A percentile compares a stretch with the other conserved stretches of the same genome.
These are phyloP conservation scores for Zaprionus lachaisei DNA, from an alignment of 1,140 invertebrate species.

Conservation along the genomic window DNA sequence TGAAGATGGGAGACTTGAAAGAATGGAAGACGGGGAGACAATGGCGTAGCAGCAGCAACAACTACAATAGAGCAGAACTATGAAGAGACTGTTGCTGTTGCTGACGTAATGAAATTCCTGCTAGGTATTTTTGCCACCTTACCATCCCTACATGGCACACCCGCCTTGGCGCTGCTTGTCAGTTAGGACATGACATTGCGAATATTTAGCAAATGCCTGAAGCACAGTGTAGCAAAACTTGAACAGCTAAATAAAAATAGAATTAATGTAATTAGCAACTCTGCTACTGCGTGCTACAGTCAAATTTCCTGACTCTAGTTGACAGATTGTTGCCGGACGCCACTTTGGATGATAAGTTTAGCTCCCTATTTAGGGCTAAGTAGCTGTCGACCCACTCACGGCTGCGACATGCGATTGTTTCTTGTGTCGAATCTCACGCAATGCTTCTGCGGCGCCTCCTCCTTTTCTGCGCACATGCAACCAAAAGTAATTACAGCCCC, in stretches of 20 bases:
- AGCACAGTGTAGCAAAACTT: constrained; percentile 12
- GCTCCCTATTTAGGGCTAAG: constrained; percentile 15
- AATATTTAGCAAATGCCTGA: constrained; percentile 26
- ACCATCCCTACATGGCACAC: background rate
- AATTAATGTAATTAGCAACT: constrained; percentile 56
- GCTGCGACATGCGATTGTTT: constrained; percentile 6
- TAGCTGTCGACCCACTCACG: constrained; percentile 19
- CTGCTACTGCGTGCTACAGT: constrained; percentile 22
- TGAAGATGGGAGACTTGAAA: background rate
- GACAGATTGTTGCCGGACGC: constrained; percentile 22
- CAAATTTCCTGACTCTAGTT: constrained; percentile 23
- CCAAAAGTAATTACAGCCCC: constrained; percentile 47
- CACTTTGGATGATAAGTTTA: constrained; percentile 26
- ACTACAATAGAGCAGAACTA: constrained; percentile 29
- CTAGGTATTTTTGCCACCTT: constrained; percentile 35
- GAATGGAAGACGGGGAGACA: constrained; percentile 20
- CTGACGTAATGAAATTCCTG: constrained; percentile 58
- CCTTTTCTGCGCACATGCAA: constrained; percentile 45
- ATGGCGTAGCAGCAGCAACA: constrained; percentile 1
- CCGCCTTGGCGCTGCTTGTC: constrained; percentile 23
- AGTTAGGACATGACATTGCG: constrained; percentile 27
- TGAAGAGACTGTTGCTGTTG: constrained; percentile 24
- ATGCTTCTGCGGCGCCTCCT: background rate
- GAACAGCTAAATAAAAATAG: constrained; percentile 11
- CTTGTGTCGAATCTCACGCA: constrained; percentile 35